Percentiles rank a stretch among this genome's conserved stretches.
These are phyloP conservation scores for Bos indicus DNA, from an alignment of 2,113 vertebrate genomes.

Conservation along the genomic window DNA sequence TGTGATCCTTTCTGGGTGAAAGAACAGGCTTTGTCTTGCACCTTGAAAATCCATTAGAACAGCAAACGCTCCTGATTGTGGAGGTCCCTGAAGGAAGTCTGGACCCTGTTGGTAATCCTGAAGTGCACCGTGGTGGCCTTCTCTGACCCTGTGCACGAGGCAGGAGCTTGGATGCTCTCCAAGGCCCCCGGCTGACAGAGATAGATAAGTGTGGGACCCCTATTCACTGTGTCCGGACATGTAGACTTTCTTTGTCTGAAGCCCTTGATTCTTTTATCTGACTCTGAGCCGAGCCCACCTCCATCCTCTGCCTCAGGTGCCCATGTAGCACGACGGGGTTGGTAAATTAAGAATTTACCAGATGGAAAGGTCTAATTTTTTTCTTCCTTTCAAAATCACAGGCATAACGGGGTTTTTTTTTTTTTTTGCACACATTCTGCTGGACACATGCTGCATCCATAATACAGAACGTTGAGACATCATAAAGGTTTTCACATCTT, in stretches of 20 bases:
- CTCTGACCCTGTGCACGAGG: background rate
- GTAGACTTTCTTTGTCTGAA: constrained; percentile 9
- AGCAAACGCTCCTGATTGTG: background rate
- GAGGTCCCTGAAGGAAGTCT: background rate
- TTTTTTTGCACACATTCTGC: background rate
- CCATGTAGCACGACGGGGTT: background rate
- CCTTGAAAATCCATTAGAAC: background rate
- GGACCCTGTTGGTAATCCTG: background rate
- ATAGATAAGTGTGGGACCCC: background rate
- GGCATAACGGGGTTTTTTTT: background rate
- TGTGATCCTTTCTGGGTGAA: background rate
- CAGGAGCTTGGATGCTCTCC: background rate
- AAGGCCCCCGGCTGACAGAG: background rate
- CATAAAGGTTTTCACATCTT: constrained; percentile 25
- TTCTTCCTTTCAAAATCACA: background rate
- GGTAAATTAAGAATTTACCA: constrained; percentile 40
- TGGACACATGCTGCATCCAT: background rate
- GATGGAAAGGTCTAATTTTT: constrained; percentile 27
- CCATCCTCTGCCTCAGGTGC: background rate
- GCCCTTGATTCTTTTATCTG: background rate
- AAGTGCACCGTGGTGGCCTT: background rate
- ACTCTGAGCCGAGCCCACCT: background rate
- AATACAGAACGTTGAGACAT: background rate
- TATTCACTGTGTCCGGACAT: background rate
- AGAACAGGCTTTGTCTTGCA: background rate